Percentiles rank a stretch among this genome's conserved stretches.
These are phyloP conservation scores for Sternarchorhynchus goeldii DNA, from an alignment of 2,797 vertebrate species.

Conservation along the genomic window DNA sequence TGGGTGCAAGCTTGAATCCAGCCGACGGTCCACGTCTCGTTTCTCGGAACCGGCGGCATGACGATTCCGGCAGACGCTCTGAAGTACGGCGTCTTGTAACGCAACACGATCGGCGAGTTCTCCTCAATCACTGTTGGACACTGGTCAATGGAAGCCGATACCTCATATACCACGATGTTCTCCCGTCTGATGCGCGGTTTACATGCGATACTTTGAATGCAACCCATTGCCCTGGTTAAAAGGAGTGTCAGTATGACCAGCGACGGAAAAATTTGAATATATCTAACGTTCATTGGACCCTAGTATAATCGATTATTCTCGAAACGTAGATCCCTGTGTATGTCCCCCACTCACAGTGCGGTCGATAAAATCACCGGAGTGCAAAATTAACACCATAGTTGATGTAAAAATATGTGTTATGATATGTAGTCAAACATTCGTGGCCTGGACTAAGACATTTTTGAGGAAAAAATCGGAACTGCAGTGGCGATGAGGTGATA, in stretches of 20 bases:
- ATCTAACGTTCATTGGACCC: constrained; percentile 77
- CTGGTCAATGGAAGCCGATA: constrained; percentile 97
- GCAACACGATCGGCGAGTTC: constrained; percentile 97
- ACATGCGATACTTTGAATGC: constrained; percentile 96
- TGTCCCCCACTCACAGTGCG: constrained; percentile 63
- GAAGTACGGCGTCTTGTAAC: constrained; percentile 99
- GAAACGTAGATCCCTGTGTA: constrained; percentile 66
- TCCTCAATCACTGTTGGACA: constrained; percentile 96
- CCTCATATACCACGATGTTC: constrained; percentile 98
- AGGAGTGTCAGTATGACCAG: constrained; percentile 76
- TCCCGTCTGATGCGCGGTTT: constrained; percentile 95
- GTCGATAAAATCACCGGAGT: constrained; percentile 46
- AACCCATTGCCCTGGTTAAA: constrained; percentile 85
- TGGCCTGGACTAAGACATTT: constrained; percentile 54
- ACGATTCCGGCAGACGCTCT: constrained; percentile 94
- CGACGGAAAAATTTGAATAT: constrained; percentile 68
- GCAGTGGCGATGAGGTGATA: constrained; percentile 54
- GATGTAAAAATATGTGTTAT: constrained; percentile 60
- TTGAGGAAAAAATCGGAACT: constrained; percentile 47
- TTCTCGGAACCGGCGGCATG: constrained; percentile 95
- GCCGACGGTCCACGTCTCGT: constrained; percentile 98
- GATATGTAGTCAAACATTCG: constrained; percentile 52
- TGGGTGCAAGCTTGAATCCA: constrained; percentile 99
- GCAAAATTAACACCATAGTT: constrained; percentile 28
- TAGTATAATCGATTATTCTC: constrained; percentile 58